phyloP scores from a whole-genome alignment of 1,140 invertebrate species.

The Lordiphosa clarofinis region DNA sequence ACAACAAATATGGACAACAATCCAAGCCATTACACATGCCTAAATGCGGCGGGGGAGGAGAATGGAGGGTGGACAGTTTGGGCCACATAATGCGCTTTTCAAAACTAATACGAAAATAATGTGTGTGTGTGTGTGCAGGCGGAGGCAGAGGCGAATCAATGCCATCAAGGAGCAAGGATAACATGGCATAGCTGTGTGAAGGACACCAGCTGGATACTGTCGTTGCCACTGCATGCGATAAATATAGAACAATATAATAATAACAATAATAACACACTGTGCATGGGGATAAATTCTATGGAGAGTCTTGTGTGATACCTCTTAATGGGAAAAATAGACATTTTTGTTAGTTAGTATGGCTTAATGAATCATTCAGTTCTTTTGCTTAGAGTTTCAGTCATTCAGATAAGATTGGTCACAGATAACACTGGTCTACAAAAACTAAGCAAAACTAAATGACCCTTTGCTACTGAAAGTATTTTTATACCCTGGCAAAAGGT shows the following conservation, averaged over 20 bases:
- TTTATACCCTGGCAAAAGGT: no score
- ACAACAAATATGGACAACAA: conserved; percentile 10
- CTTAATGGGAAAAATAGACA: no score
- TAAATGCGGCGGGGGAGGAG: background rate
- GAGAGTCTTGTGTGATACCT: no score
- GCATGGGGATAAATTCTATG: background rate
- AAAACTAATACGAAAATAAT: conserved; percentile 67
- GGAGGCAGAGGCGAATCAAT: conserved; percentile 6
- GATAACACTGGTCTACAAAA: no score
- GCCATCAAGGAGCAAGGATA: conserved; percentile 43
- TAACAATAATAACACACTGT: conserved; percentile 32
- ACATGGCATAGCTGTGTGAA: conserved; percentile 21
- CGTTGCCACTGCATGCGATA: conserved; percentile 24
- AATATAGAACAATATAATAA: conserved; percentile 53
- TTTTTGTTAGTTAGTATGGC: no score
- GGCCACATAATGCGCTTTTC: conserved; percentile 59
- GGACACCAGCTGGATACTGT: conserved; percentile 15
- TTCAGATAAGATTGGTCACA: no score
- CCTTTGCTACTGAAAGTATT: no score
- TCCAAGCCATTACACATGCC: conserved; percentile 12
- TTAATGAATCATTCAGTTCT: no score
- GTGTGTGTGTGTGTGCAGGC: conserved; percentile 11
- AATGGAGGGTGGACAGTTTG: background rate
- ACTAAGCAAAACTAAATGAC: no score
- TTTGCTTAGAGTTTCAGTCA: no score